Base-by-base conservation (phyloP, 1,140 invertebrate genomes). In the Doryteuthis pealeii region DNA sequence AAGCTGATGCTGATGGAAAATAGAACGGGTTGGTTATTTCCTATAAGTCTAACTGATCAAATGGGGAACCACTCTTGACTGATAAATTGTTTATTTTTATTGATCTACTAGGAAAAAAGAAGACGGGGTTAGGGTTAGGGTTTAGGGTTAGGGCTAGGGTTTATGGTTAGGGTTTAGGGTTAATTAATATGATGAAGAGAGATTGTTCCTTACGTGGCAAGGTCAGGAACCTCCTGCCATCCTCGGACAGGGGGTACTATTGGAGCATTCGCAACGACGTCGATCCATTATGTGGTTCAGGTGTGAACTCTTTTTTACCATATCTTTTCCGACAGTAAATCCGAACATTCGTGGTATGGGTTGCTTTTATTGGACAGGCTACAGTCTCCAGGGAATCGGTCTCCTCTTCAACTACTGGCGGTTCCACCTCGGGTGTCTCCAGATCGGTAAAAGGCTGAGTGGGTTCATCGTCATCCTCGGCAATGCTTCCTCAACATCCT, bases 341-440 rank as follows among this genome's bases (percentile, higher is more conserved):
- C 91, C 2, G 91, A 92, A 88, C 98, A 99, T 77, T 95, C 93
- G 86, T 99, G 98, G 87, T 94, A 96, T 75, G 96, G 93, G 85
- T 99, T 99, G 80, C 91, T 94, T 88, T 97, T 98, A 85, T 99
- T 99, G 98, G 98, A 87, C 98, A 99, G 45, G 81, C 79, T 62
- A 79, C 76, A 14, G 79, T 75, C 68, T 85, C 81, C 43, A 65
- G 28, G 28, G 77, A 71, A 28, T 76, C 73, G 54, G 74, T 66
- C 18, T 73, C 67, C n/a, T 74, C 71, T 15, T 78, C 70, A 43
- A 40, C 71, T 5, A 62, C 73, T 18, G 45, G 1, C 22, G 12
- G 12, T 22, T 49, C 45, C 45, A 43, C 73, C 15, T n/a, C 43
- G 15, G 71, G 70, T 33, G 32, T 40, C 28, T 76, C 71, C 12